phyloP scores from a whole-genome alignment of 1,140 invertebrate genomes.

The Brachionus angularis region DNA sequence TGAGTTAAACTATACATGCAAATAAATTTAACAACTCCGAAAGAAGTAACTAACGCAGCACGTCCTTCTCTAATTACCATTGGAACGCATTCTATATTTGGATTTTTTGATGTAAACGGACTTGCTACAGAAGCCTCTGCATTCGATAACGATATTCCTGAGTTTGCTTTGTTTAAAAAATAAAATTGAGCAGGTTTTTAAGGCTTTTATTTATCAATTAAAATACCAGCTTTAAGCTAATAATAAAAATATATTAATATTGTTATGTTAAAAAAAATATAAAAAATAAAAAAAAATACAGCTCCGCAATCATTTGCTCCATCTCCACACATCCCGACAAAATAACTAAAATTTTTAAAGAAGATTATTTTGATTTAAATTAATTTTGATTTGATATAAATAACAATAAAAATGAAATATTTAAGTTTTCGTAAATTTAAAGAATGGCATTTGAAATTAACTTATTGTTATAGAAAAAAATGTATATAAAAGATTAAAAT shows the following conservation, averaged over 20 bases:
- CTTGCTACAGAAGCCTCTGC: slow-evolving; percentile 91
- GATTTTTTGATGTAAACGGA: slow-evolving; percentile 80
- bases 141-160: slow-evolving; percentile 89
- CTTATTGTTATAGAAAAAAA: too few relatives aligned
- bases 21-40: slow-evolving; percentile 96
- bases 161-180: slow-evolving; percentile 65
- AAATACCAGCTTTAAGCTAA: slow-evolving; percentile 10
- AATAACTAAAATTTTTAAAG: slow-evolving; percentile 54
- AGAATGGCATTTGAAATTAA: too few relatives aligned
- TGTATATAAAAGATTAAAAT: too few relatives aligned
- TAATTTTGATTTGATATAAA: too few relatives aligned
- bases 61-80: slow-evolving; percentile 68
- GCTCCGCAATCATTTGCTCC: slow-evolving; percentile 81
- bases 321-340: slow-evolving; percentile 95
- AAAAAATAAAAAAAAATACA: slow-evolving; percentile 1
- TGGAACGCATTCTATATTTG: slow-evolving; percentile 42
- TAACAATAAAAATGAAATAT: too few relatives aligned
- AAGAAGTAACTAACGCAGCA: slow-evolving; percentile 86
- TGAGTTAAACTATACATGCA: slow-evolving; percentile 87
- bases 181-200: background rate
- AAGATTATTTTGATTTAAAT: too few relatives aligned
- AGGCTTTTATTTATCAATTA: background rate
- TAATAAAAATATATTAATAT: background rate
- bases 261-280: too few relatives aligned
- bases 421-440: too few relatives aligned